Evolutionary conservation across 1,140 invertebrate genomes (phyloP), one percentile per base, ranked within the genome.

Genomic region (Drosophila virilis): DNA sequence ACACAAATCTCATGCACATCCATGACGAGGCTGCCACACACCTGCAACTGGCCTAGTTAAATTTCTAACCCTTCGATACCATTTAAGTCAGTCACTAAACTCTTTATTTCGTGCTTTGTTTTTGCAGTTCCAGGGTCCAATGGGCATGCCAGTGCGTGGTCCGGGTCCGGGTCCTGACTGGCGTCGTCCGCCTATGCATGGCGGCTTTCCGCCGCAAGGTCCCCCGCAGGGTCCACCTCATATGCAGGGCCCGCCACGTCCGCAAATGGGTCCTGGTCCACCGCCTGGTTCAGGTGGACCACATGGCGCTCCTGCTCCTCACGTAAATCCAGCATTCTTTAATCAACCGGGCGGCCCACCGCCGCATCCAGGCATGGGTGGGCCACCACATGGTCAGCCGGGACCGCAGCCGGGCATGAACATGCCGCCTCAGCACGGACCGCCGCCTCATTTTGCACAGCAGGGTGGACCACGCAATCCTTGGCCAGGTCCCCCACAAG

Each of bases 261-360:
- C 93, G 81, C 93, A 92, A 92, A 93, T 92, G 83, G 85, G 88
- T 48, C 93, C 93, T 65, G 94, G 93, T n/a, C 94, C 94, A 40
- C 94, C 94, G 10, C 83, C 77, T 6, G 94, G 94, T 50, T 92
- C 81, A 4, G 90, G 78, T 55, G 91, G 72, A 92, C 93, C 94
- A 37, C 93, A 93, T 38, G 95, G 95, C 15, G 95, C 96, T 38
- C 97, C 97, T 37, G 97, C 97, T 38, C 97, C 98, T 17, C 98
- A 99, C 92, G 97, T 99, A 51, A 99, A 99, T 93, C 98, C 98
- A 40, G 97, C 98, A 50, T 99, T 99, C 94, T 99, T 99, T 93
- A 96, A 96, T 78, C 96, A 96, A 46, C 89, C 81, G 83, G 95
- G 95, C 50, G 92, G 93, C 40, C 95, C 95, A 0, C 94, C 94